Percentiles rank a stretch among this genome's conserved stretches.
Evolutionary conservation across 2,797 vertebrate genomes (phyloP).

Genomic region (Pangasius krempfi): DNA sequence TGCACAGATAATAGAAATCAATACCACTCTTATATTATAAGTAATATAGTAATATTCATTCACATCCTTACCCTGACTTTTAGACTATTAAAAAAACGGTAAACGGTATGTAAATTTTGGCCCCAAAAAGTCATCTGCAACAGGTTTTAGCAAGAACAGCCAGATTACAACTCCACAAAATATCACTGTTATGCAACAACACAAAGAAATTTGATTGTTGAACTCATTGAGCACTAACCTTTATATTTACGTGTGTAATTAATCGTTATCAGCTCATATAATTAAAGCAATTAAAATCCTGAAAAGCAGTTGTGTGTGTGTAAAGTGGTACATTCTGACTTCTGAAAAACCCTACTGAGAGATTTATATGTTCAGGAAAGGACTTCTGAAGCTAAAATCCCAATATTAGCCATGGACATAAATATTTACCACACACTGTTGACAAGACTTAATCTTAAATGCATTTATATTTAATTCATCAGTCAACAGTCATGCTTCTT

Average conservation of each 20-base stretch:
- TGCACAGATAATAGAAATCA: neutral
- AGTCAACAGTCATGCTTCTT: conserved; percentile 1
- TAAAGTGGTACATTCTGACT: neutral
- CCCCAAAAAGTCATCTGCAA: neutral
- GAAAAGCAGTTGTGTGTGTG: neutral
- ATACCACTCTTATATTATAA: neutral
- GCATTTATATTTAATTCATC: conserved; percentile 38
- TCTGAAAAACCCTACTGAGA: neutral
- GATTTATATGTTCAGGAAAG: conserved; percentile 41
- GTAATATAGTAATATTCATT: neutral
- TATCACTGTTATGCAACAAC: neutral
- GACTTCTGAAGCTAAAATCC: conserved; percentile 31
- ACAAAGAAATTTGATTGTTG: neutral
- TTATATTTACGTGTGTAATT: neutral
- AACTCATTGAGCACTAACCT: neutral
- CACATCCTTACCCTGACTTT: neutral
- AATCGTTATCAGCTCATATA: neutral
- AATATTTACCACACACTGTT: conserved; percentile 54
- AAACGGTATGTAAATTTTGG: neutral
- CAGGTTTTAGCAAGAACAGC: neutral
- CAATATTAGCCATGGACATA: conserved; percentile 45
- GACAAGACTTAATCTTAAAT: conserved; percentile 34
- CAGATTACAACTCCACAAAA: neutral
- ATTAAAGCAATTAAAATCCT: neutral
- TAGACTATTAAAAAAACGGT: neutral